Percentiles rank a stretch among this genome's conserved stretches.
Conservation (phyloP, 1,140 invertebrate species). For the Aphelenchoides fujianensis region DNA sequence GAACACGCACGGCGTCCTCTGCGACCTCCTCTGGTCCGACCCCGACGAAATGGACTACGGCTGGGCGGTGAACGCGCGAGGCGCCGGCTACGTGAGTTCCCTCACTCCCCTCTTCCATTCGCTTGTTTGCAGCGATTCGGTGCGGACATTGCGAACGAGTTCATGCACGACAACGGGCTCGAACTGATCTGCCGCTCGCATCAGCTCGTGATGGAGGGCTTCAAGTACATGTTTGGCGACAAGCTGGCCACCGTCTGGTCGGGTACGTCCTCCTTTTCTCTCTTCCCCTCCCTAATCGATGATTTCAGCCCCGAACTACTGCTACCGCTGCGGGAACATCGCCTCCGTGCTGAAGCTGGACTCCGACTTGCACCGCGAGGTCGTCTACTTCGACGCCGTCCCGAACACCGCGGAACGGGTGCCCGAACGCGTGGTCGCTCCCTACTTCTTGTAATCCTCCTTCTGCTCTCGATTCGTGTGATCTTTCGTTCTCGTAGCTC, state of each 20-base stretch:
- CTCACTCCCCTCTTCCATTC: conserved; percentile 50
- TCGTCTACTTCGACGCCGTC: conserved; percentile 98
- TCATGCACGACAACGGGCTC: conserved; percentile 84
- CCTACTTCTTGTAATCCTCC: conserved; percentile 54
- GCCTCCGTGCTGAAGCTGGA: conserved; percentile 96
- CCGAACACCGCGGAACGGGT: conserved; percentile 65
- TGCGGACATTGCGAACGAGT: conserved; percentile 64
- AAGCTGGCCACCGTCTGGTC: conserved; percentile 93
- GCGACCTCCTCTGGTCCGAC: conserved; percentile 80
- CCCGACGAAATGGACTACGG: conserved; percentile 82
- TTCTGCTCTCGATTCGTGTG: no score
- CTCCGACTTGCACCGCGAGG: conserved; percentile 88
- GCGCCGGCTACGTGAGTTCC: conserved; percentile 77
- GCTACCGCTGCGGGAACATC: conserved; percentile 89
- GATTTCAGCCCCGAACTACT: conserved; percentile 61
- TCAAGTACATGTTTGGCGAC: conserved; percentile 91
- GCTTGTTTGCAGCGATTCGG: conserved; percentile 44
- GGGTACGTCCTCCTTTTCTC: conserved; percentile 66
- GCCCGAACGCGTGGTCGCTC: conserved; percentile 47
- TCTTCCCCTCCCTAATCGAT: background rate
- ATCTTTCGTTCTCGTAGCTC: no score
- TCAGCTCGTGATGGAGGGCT: conserved; percentile 93
- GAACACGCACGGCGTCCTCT: conserved; percentile 52
- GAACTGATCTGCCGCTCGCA: conserved; percentile 95
- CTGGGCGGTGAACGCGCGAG: conserved; percentile 84